A percentile compares a stretch with the other conserved stretches of the same genome.
These are phyloP conservation scores for Anhinga rufa DNA, from an alignment of 2,113 vertebrate species.

Conservation along the genomic window DNA sequence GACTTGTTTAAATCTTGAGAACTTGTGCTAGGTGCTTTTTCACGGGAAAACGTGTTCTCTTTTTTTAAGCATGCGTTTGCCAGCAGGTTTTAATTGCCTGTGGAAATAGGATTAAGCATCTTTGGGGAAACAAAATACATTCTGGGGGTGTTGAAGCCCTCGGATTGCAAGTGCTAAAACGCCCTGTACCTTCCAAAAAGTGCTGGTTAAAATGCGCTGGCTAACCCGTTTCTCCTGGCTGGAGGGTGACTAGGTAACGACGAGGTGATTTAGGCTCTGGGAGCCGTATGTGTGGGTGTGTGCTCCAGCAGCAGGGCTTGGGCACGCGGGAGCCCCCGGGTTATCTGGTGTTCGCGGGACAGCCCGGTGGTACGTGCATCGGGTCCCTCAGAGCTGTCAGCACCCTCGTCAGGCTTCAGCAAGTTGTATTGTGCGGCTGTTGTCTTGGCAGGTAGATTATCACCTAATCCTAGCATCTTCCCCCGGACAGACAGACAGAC, in stretches of 20 bases:
- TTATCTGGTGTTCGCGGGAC: not conserved
- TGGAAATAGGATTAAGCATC: not conserved
- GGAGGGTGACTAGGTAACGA: not conserved
- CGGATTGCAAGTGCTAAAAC: not conserved
- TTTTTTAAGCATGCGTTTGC: not conserved
- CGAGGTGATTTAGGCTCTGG: not conserved
- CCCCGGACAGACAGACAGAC: not conserved
- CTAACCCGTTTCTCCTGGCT: not conserved
- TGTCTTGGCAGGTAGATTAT: not conserved
- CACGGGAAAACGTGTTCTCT: not conserved
- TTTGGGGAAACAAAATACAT: not conserved
- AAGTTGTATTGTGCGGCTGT: not conserved
- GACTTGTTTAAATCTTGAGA: not conserved
- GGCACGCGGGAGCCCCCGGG: not conserved
- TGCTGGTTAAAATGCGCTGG: not conserved
- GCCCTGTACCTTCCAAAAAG: not conserved
- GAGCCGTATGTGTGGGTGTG: rapidly evolving
- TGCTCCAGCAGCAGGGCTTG: not conserved
- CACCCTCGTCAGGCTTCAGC: not conserved
- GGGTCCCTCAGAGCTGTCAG: not conserved
- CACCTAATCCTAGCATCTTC: not conserved
- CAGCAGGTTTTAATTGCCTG: not conserved
- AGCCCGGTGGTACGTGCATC: not conserved
- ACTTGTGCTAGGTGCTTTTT: not conserved
- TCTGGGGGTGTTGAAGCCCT: not conserved